phyloP scores from a whole-genome alignment of 2,797 vertebrate species.

The Hydrolagus colliei region DNA sequence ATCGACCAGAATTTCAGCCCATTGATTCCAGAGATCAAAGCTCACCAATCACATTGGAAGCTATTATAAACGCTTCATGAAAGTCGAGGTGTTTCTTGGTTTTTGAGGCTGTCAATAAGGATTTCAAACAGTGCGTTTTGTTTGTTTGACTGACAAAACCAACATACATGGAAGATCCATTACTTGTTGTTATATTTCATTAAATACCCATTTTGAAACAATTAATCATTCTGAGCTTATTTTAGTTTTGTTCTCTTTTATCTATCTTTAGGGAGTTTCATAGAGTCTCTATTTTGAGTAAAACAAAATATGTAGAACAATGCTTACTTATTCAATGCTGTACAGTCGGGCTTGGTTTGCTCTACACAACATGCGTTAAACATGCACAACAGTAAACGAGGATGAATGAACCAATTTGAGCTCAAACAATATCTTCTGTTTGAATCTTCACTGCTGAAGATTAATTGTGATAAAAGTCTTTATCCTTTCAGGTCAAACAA shows the following conservation, averaged over 20 bases:
- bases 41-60: too few species aligned
- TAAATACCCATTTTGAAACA: background rate
- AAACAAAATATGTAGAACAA: constrained; percentile 3
- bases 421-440: background rate
- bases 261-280: background rate
- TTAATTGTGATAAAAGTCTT: too few species aligned
- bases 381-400: background rate
- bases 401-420: background rate
- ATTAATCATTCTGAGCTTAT: background rate
- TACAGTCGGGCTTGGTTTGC: background rate
- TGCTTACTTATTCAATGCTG: background rate
- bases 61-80: background rate
- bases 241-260: background rate
- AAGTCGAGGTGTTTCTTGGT: background rate
- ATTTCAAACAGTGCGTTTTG: background rate
- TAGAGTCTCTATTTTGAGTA: background rate
- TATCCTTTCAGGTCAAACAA: too few species aligned
- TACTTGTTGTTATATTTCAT: background rate
- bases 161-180: constrained; percentile 13
- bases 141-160: background rate
- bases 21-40: too few species aligned
- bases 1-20: too few species aligned
- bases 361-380: background rate
- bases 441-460: background rate
- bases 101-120: background rate